These are phyloP conservation scores for Ophthalmolycus amberensis DNA, from an alignment of 2,113 vertebrate species.

Conservation along the genomic window DNA sequence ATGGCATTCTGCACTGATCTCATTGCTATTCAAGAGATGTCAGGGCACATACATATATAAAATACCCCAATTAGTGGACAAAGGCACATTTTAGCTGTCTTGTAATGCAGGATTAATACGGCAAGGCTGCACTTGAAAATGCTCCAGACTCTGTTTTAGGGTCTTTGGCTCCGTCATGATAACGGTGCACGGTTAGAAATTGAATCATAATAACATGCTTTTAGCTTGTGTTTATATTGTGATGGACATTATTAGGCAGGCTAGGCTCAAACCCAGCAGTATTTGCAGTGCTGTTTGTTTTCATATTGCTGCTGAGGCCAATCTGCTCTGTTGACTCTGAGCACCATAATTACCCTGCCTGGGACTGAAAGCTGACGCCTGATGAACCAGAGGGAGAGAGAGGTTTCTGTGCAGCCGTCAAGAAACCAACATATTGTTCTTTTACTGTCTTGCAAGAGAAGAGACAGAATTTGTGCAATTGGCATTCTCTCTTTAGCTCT, in stretches of 20 bases:
- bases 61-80: slow-evolving; percentile 42
- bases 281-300: slow-evolving; percentile 39
- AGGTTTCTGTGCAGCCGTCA: slow-evolving; percentile 31
- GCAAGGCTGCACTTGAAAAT: slow-evolving; percentile 9
- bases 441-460: slow-evolving; percentile 61
- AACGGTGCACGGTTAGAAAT: not conserved
- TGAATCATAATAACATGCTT: not conserved
- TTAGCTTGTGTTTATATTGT: slow-evolving; percentile 23
- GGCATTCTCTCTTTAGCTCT: slow-evolving; percentile 43
- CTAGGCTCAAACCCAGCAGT: slow-evolving; percentile 16
- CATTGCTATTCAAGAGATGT: slow-evolving; percentile 55
- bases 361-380: slow-evolving; percentile 34
- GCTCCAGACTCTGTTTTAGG: not conserved
- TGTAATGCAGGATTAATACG: slow-evolving; percentile 9
- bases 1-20: slow-evolving; percentile 65
- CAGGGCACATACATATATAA: slow-evolving; percentile 39
- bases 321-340: slow-evolving; percentile 41
- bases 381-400: slow-evolving; percentile 28
- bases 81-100: slow-evolving; percentile 29
- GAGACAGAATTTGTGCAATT: slow-evolving; percentile 69
- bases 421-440: slow-evolving; percentile 59
- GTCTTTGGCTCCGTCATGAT: slow-evolving; percentile 19
- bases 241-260: slow-evolving; percentile 19
- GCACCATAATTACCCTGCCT: slow-evolving; percentile 50
- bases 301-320: slow-evolving; percentile 25